Percentiles rank a stretch among this genome's conserved stretches.
These are phyloP conservation scores for Sycophila sp. DNA, from an alignment of 1,140 invertebrate genomes.

Conservation along the genomic window DNA sequence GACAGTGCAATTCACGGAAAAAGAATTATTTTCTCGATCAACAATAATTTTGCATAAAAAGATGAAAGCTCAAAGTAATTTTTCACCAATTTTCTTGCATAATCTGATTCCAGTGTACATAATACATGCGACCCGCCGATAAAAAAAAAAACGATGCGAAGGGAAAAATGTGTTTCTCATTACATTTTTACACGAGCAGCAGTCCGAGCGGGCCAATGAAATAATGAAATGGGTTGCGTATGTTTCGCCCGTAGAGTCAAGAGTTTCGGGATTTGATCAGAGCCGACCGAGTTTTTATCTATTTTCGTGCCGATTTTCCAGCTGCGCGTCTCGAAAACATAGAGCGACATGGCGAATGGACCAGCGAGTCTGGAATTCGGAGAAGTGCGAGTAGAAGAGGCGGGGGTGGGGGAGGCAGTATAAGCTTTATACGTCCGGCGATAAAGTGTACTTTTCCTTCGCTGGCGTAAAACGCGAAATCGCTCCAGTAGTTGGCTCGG, in stretches of 20 bases:
- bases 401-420: background rate
- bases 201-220: too few relatives aligned
- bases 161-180: background rate
- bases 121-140: too few relatives aligned
- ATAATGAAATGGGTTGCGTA: conserved; percentile 8
- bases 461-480: conserved; percentile 41
- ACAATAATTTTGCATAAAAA: too few relatives aligned
- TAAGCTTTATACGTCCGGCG: conserved; percentile 40
- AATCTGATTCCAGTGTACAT: background rate
- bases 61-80: background rate
- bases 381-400: background rate
- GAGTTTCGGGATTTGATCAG: conserved; percentile 7
- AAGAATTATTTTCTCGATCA: too few relatives aligned
- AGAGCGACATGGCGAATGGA: too few relatives aligned
- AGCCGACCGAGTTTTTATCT: conserved; percentile 8
- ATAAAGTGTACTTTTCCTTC: conserved; percentile 44
- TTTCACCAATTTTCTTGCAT: background rate
- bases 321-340: too few relatives aligned
- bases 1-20: too few relatives aligned
- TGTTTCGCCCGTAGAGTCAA: too few relatives aligned
- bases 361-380: background rate
- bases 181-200: background rate
- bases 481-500: conserved; percentile 2
- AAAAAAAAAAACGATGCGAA: too few relatives aligned
- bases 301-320: conserved; percentile 2